Conservation (phyloP, 2,888 invertebrate species). For the Mongoloraphidia duomilia region DNA sequence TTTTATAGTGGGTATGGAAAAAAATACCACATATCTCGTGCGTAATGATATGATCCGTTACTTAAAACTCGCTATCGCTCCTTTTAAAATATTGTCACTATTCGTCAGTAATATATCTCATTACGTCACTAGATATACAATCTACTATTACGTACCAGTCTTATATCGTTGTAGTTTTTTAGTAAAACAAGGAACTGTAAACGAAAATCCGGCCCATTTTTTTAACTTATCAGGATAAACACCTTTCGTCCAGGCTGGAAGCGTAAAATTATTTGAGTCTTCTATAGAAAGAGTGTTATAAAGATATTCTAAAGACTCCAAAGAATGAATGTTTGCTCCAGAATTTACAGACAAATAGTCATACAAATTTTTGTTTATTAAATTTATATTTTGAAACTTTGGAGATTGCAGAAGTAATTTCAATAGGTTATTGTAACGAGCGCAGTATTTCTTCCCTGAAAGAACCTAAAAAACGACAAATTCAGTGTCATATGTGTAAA, state of each 20-base stretch:
- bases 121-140: too few relatives aligned
- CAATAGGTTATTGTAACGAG: constrained; percentile 44
- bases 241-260: constrained; percentile 25
- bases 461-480: constrained; percentile 26
- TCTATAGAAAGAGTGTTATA: constrained; percentile 58
- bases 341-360: constrained; percentile 47
- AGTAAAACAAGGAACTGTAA: constrained; percentile 38
- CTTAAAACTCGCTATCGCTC: too few relatives aligned
- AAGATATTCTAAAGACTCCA: constrained; percentile 41
- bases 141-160: constrained; percentile 33
- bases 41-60: too few relatives aligned
- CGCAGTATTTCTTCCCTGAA: constrained; percentile 47
- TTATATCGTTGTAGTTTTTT: constrained; percentile 41
- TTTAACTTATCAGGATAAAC: constrained; percentile 51
- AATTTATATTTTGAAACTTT: constrained; percentile 32
- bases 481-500: not conserved
- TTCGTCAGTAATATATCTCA: too few relatives aligned
- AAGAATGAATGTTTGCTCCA: constrained; percentile 40
- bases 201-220: constrained; percentile 46
- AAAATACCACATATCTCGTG: too few relatives aligned
- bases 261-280: constrained; percentile 38
- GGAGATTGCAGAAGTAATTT: constrained; percentile 26
- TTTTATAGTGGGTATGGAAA: too few relatives aligned
- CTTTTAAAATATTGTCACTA: too few relatives aligned
- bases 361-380: constrained; percentile 46